Evolutionary conservation across 1,140 invertebrate genomes (phyloP).

Genomic region (Neomicropteryx cornuta): DNA sequence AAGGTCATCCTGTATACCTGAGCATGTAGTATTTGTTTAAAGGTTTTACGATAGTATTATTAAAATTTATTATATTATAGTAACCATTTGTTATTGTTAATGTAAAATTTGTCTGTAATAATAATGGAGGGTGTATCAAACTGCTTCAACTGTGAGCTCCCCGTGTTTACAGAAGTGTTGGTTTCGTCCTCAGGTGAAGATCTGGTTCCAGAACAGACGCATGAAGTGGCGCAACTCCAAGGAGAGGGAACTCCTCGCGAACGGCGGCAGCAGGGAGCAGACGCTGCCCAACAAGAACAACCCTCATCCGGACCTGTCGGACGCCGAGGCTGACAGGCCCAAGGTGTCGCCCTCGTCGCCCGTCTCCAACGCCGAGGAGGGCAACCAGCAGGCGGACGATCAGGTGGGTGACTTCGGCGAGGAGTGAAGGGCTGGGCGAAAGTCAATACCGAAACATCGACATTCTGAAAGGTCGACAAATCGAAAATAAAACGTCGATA

Average conservation of each 20-base stretch:
- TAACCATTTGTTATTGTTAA: no score
- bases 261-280: constrained; percentile 85
- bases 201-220: constrained; percentile 91
- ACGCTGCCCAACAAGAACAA: constrained; percentile 95
- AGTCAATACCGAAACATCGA: constrained; percentile 27
- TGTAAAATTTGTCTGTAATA: no score
- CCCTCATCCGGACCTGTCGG: constrained; percentile 89
- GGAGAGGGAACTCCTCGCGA: constrained; percentile 86
- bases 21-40: no score
- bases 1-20: no score
- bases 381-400: constrained; percentile 13
- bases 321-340: constrained; percentile 69
- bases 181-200: constrained; percentile 96
- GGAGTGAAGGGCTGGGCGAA: constrained; percentile 19
- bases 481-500: no score
- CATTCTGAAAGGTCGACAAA: no score
- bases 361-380: constrained; percentile 21
- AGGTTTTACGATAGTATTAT: no score
- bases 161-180: no score
- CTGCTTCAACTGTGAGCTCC: no score
- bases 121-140: no score
- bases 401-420: constrained; percentile 8
- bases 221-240: constrained; percentile 98
- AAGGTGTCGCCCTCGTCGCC: constrained; percentile 46
- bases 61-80: no score